Evolutionary conservation across 2,888 invertebrate species (phyloP), one percentile per base, ranked within the genome.

Genomic region (Lacanobia wlatinum): DNA sequence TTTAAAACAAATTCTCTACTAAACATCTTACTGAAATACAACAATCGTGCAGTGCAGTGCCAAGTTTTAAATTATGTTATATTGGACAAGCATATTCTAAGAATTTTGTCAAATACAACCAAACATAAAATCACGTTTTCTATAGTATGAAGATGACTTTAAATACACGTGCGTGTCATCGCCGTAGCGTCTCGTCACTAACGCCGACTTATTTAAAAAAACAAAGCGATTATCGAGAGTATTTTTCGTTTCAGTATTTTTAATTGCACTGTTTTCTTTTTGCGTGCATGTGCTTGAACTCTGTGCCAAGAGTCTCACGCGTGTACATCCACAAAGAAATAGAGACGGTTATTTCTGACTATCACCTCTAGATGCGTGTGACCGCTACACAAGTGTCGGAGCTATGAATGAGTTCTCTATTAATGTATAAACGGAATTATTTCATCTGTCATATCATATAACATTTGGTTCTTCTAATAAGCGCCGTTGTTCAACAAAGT

Each of bases 151-250:
- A 58, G 46, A 61, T 34, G 46, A 55, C 64, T 72, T 75, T 64
- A 61, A 73, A 82, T 76, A 80, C 66, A 69, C 68, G 59, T 66
- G 72, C 71, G 66, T 82, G 72, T 84, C 85, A 75, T 79, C 83
- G 63, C 69, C 52, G 14, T 59, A 84, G 74, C 78, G 82, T 82
- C 82, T 88, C 87, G 83, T 89, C 90, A 85, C 80, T 70, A 72
- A 85, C 82, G 85, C 88, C 87, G 86, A 88, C 86, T 81, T 23
- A 48, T 76, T 76, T 62, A 87, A 87, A 92, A 93, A 93, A 92
- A 93, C 92, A 92, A 90, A 91, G 88, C 90, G 89, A 92, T 93
- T 92, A 92, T 90, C 87, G 85, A 86, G 83, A 87, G 70, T 87
- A 83, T 90, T 89, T 90, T 90, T 78, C 72, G 77, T 76, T 72